Percentiles rank a stretch among this genome's conserved stretches.
Conservation (phyloP, 2,797 vertebrate species). For the Tiaroga cobitis region DNA sequence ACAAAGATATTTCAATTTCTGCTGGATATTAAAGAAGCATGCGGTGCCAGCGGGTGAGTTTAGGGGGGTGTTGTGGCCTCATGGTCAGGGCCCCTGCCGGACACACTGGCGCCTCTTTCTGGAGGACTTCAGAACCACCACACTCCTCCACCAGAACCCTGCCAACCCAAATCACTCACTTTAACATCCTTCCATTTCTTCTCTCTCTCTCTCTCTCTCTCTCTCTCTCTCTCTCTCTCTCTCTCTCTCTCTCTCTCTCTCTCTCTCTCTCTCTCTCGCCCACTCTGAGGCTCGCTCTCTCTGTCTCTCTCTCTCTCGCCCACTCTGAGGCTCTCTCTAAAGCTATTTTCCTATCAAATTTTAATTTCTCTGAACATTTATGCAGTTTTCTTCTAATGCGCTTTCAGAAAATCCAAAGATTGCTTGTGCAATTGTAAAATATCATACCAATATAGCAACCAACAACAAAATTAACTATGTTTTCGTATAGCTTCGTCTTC, state of each 20-base stretch:
- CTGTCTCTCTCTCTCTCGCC: slow-evolving; percentile 51
- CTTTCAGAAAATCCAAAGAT: neutral
- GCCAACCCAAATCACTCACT: slow-evolving; percentile 82
- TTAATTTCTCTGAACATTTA: slow-evolving; percentile 46
- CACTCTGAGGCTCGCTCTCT: neutral
- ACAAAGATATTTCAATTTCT: slow-evolving; percentile 89
- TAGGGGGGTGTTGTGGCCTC: slow-evolving; percentile 77
- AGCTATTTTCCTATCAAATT: slow-evolving; percentile 52
- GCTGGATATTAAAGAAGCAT: slow-evolving; percentile 90
- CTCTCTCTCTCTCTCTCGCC: slow-evolving; percentile 56
- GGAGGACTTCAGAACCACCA: slow-evolving; percentile 92
- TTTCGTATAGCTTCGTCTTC: neutral
- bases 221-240: slow-evolving; percentile 22
- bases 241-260: slow-evolving; percentile 51
- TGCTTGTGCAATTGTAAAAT: neutral
- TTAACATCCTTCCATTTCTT: slow-evolving; percentile 55
- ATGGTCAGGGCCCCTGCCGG: slow-evolving; percentile 86
- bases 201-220: slow-evolving; percentile 52
- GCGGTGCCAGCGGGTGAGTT: slow-evolving; percentile 83
- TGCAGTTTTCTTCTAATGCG: slow-evolving; percentile 40
- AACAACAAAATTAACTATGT: neutral
- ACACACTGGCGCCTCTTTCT: slow-evolving; percentile 90
- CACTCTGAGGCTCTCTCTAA: slow-evolving; percentile 54
- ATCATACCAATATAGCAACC: neutral
- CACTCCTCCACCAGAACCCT: slow-evolving; percentile 85